Base-by-base conservation (phyloP, 1,140 invertebrate species). In the Drosophila sturtevanti region DNA sequence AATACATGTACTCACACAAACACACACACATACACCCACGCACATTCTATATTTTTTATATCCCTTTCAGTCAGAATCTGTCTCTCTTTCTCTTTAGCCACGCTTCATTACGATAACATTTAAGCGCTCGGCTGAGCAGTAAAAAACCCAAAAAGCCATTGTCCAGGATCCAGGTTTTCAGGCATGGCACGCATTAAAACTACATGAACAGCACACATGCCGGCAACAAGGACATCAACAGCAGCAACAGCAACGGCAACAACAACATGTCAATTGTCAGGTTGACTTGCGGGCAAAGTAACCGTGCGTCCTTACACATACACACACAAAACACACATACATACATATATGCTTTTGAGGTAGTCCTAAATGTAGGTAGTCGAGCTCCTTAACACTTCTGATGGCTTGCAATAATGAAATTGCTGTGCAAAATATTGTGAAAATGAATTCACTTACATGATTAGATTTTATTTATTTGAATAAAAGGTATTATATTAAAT, bases 31-130 rank as follows among this genome's bases (percentile, higher is more conserved):
- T 27, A 61, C 16, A 55, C 27, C 55, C 14, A 56, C 7, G 21
- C 12, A 44, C 27, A 4, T 31, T 6, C 27, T 31, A 31, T 31
- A 31, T 31, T 48, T 48, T 48, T 48, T 48, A 48, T 48, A 44
- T 21, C 16, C 41, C 18, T 48, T 48, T 21, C 16, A 6, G 27
- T 18, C 2, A 11, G 16, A 48, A 48, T 48, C 18, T 48, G 18
- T 48, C 41, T 18, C 16, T 14, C 21, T 11, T 38, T 35, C 18
- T 24, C 31, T 34, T 27, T 27, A 35, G 51, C 24, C 58, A 66
- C 60, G 77, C 58, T 63, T 69, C 65, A 79, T 79, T 77, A 72
- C 56, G 44, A 44, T 61, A 67, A 44, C 76, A 71, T 66, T 70
- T 72, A 67, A 75, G 63, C 64, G 60, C 63, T 76, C 73, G 48